Evolutionary conservation across 2,113 vertebrate species (phyloP), one percentile per base, ranked within the genome.

Genomic region (Tetraodon nigroviridis): DNA sequence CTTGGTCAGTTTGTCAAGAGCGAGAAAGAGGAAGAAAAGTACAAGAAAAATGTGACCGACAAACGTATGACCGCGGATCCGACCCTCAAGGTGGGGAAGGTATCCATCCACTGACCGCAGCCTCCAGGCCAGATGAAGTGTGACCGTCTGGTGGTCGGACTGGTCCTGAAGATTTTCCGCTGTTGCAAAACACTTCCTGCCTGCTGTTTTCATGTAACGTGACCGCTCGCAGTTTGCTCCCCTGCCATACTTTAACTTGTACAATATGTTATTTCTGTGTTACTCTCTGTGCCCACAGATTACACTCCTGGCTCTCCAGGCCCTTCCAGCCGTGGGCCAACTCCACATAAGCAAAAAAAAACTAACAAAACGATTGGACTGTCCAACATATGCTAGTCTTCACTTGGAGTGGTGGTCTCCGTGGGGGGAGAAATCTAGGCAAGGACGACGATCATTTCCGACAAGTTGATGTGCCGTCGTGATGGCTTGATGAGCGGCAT

Each of bases 101-200:
- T 72, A 87, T 86, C 84, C 75, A 73, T 81, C 60, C 70, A 13
- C 59, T 78, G 84, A 87, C 87, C 85, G 75, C 85, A 86, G 81
- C 76, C 81, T 79, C 54, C 67, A 79, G 79, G 69, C 79, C 82
- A 81, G 83, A 87, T 89, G 87, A 89, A 89, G 85, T 87, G 84
- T 84, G 85, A 87, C 85, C 67, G 82, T 86, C 82, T 85, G 84
- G 85, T 87, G 87, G 85, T 86, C 82, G 71, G 75, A 84, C 79
- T 82, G 82, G 80, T 86, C 81, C 76, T 81, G 82, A 86, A 84
- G 84, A 85, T 86, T 87, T 89, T 89, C 87, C 87, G 78, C 85
- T 79, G 84, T 85, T 87, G 82, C 82, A 85, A 89, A 89, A 87
- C 84, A 87, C 86, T 88, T 88, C 86, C 85, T 88, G 86, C 85